phyloP scores from a whole-genome alignment of 2,113 vertebrate species.

The Entelurus aequoreus region DNA sequence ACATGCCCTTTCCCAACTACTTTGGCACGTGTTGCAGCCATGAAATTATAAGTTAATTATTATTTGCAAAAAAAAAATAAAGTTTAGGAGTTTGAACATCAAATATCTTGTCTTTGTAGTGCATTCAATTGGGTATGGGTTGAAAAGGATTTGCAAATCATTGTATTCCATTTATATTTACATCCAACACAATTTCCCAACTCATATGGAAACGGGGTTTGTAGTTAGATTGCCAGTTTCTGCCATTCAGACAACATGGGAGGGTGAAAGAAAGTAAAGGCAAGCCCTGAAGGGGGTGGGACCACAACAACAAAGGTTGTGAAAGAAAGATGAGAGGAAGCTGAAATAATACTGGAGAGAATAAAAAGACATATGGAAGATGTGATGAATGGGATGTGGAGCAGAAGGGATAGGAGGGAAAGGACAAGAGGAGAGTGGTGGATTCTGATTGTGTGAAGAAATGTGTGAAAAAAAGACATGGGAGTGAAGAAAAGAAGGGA shows the following conservation, averaged over 20 bases:
- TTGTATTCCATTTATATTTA: too few relatives aligned
- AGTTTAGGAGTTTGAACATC: too few relatives aligned
- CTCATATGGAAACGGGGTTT: too few relatives aligned
- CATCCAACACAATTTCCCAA: too few relatives aligned
- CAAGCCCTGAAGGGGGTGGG: conserved; percentile 9
- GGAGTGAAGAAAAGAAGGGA: conserved; percentile 2
- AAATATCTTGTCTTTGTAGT: too few relatives aligned
- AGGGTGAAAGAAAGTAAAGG: conserved; percentile 26
- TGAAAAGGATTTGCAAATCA: too few relatives aligned
- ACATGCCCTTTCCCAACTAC: too few relatives aligned
- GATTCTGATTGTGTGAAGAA: conserved; percentile 32
- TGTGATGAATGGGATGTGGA: conserved; percentile 18
- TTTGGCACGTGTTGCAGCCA: too few relatives aligned
- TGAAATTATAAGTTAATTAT: too few relatives aligned
- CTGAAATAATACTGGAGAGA: conserved; percentile 11
- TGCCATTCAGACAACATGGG: conserved; percentile 52
- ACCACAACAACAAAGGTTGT: conserved; percentile 19
- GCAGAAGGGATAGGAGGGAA: conserved; percentile 33
- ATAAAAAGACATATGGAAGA: conserved; percentile 28
- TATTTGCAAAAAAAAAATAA: too few relatives aligned
- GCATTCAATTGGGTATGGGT: too few relatives aligned
- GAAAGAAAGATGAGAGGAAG: conserved; percentile 20
- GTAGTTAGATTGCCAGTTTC: conserved; percentile 64
- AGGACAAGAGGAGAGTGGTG: conserved; percentile 11
- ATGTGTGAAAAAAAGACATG: conserved; percentile 34